Evolutionary conservation across 2,888 invertebrate species (phyloP), one percentile per base, ranked within the genome.

Genomic region (Drosophila birchii): DNA sequence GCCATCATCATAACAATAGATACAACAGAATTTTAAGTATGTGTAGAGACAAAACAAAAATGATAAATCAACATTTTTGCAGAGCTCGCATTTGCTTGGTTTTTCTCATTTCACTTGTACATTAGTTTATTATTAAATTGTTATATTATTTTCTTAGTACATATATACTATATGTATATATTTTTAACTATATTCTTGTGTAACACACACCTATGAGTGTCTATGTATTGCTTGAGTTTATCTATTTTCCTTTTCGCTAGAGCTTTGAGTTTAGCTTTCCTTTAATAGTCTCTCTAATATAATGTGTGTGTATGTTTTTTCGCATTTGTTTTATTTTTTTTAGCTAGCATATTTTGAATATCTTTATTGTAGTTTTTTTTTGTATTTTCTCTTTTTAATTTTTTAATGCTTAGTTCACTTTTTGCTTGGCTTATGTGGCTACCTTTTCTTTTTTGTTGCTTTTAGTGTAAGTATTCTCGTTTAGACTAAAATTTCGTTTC

Each of bases 161-260:
- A 41, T 32, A 49, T 49, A 49, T 32, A 18, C n/a, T 32, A 2
- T 49, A 6, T 49, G 0, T 49, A 23, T 44, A 32, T 61, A 58
- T 79, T 55, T 84, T 80, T 83, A 78, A 76, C 84, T 86, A 81
- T 80, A 81, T 81, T 82, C 73, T 86, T 76, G 80, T 82, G 83
- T 87, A 85, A 79, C 85, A 81, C 84, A 81, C 86, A 86, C 75
- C 75, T 83, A 82, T 75, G 86, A 84, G 88, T 84, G 83, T 84
- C 86, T 86, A 84, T 88, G 84, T 84, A 88, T 84, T 84, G 88
- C 88, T 84, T 84, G 83, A 83, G 88, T 79, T 75, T 75, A 62
- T 69, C 72, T 74, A 70, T 74, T 70, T 54, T 70, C 58, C 63
- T 18, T 54, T 78, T 78, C 76, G 57, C 47, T 72, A 61, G 62